A percentile compares a stretch with the other conserved stretches of the same genome.
These are phyloP conservation scores for Busseola fusca DNA, from an alignment of 2,888 invertebrate species.

Conservation along the genomic window DNA sequence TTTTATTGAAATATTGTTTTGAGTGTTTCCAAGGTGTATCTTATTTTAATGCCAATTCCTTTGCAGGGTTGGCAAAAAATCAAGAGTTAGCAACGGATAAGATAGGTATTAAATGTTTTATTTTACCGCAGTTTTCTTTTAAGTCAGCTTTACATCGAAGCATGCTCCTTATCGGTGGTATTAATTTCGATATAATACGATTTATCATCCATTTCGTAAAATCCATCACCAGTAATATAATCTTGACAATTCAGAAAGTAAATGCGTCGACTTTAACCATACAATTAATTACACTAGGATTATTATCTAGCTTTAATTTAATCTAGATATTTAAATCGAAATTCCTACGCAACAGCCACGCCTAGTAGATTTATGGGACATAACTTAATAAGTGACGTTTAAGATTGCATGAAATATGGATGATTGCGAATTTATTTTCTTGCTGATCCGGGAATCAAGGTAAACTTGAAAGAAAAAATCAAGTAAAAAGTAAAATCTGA, in stretches of 20 bases:
- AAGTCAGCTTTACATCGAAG: constrained; percentile 37
- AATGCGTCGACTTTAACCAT: constrained; percentile 22
- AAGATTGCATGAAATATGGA: constrained; percentile 44
- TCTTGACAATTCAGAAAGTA: constrained; percentile 14
- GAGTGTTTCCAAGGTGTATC: constrained; percentile 28
- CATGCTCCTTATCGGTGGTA: constrained; percentile 50
- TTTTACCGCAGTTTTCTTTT: constrained; percentile 39
- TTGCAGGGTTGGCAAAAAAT: constrained; percentile 57
- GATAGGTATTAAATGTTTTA: constrained; percentile 57
- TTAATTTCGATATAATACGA: constrained; percentile 25
- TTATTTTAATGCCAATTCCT: constrained; percentile 57
- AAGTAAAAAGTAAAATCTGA: neutral
- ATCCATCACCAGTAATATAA: constrained; percentile 20
- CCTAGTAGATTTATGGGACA: constrained; percentile 47
- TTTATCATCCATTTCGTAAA: constrained; percentile 28
- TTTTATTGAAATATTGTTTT: neutral
- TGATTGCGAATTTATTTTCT: constrained; percentile 23
- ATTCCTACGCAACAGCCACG: constrained; percentile 34
- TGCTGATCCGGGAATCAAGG: constrained; percentile 29
- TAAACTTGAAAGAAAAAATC: neutral
- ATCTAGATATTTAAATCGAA: constrained; percentile 48
- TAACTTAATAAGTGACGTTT: constrained; percentile 41
- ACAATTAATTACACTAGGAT: constrained; percentile 32
- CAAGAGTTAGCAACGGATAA: constrained; percentile 58
- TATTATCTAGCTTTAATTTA: constrained; percentile 33